Conservation (phyloP, 2,797 vertebrate species). For the Pteropus rufus region DNA sequence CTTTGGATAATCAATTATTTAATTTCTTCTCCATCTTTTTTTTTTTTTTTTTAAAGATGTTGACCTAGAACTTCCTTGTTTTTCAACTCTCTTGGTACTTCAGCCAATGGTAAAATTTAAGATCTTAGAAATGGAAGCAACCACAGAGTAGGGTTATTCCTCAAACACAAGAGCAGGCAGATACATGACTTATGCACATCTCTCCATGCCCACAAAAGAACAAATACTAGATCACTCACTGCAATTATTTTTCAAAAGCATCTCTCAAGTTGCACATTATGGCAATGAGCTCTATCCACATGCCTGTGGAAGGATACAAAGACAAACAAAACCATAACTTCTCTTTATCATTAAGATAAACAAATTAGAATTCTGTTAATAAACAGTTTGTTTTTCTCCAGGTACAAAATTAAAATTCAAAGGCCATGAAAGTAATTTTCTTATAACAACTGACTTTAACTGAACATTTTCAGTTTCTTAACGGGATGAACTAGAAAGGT, state of each 20-base stretch:
- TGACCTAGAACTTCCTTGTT: neutral
- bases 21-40: neutral
- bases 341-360: neutral
- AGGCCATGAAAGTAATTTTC: neutral
- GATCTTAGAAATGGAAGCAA: neutral
- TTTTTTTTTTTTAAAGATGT: neutral
- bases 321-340: neutral
- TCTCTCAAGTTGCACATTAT: neutral
- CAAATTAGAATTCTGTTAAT: neutral
- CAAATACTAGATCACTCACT: neutral
- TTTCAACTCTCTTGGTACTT: neutral
- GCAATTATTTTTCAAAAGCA: neutral
- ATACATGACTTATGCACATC: neutral
- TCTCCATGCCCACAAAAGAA: neutral
- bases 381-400: neutral
- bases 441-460: neutral
- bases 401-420: neutral
- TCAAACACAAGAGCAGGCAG: neutral
- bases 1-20: neutral
- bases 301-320: neutral
- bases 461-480: neutral
- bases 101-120: neutral
- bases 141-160: neutral
- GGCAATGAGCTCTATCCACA: neutral
- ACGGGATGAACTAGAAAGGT: neutral